Conservation (phyloP, 1,140 invertebrate genomes). For the Coptotermes formosanus region DNA sequence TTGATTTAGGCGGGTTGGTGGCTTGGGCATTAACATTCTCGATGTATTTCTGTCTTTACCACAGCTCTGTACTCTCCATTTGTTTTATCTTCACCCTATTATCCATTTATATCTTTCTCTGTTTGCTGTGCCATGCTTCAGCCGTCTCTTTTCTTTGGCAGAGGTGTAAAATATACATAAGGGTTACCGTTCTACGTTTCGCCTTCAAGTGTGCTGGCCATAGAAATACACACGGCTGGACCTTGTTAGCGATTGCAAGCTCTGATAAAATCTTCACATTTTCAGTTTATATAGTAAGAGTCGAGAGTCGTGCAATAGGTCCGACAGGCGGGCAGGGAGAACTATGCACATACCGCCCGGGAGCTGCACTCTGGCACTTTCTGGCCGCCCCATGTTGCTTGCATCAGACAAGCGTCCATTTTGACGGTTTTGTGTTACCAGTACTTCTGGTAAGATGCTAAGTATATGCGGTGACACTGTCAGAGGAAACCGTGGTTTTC, state of each 20-base stretch:
- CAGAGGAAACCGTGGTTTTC: background rate
- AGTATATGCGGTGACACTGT: background rate
- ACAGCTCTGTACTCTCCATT: too few relatives aligned
- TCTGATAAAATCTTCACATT: constrained; percentile 25
- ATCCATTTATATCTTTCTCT: too few relatives aligned
- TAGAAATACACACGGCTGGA: background rate
- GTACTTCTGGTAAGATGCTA: background rate
- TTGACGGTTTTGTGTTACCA: background rate
- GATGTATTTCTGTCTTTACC: too few relatives aligned
- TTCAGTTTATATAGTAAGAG: constrained; percentile 27
- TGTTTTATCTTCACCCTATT: too few relatives aligned
- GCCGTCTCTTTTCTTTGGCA: background rate
- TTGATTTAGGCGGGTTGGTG: too few relatives aligned
- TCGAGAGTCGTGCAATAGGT: background rate
- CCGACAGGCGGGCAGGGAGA: background rate
- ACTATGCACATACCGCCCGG: background rate
- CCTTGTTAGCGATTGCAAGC: constrained; percentile 28
- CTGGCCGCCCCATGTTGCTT: background rate
- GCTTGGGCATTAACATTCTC: too few relatives aligned
- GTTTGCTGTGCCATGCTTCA: too few relatives aligned
- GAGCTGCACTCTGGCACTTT: background rate
- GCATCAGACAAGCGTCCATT: background rate
- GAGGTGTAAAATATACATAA: background rate
- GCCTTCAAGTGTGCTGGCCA: background rate
- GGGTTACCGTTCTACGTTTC: background rate